These are phyloP conservation scores for Tenthredo notha DNA, from an alignment of 2,888 invertebrate species.

Conservation along the genomic window DNA sequence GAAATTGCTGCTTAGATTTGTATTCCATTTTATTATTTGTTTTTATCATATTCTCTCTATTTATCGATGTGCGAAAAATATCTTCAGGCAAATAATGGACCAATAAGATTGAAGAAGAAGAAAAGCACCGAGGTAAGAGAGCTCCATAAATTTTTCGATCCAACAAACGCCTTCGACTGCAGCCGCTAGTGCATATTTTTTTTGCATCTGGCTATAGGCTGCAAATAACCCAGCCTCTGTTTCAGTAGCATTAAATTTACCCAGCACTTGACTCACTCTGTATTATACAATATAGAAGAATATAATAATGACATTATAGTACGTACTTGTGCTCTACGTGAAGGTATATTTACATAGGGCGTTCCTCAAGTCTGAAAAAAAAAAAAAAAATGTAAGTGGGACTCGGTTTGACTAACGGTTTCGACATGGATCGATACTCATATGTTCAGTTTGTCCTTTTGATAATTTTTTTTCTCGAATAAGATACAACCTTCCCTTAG, in stretches of 20 bases:
- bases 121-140: neutral
- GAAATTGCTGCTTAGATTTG: no score
- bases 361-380: neutral
- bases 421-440: no score
- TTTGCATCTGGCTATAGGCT: neutral
- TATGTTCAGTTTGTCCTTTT: neutral
- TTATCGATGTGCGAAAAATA: neutral
- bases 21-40: neutral
- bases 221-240: neutral
- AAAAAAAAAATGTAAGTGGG: neutral
- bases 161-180: neutral
- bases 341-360: neutral
- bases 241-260: constrained; percentile 48
- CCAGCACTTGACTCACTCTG: constrained; percentile 51
- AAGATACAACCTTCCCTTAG: neutral
- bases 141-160: neutral
- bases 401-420: neutral
- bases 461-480: neutral
- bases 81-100: neutral
- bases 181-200: constrained; percentile 17
- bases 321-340: neutral
- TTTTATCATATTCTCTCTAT: neutral
- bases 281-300: neutral
- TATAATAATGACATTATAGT: neutral
- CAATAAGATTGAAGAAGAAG: neutral